Conservation (phyloP, 2,888 invertebrate species). For the Eulithis testata region DNA sequence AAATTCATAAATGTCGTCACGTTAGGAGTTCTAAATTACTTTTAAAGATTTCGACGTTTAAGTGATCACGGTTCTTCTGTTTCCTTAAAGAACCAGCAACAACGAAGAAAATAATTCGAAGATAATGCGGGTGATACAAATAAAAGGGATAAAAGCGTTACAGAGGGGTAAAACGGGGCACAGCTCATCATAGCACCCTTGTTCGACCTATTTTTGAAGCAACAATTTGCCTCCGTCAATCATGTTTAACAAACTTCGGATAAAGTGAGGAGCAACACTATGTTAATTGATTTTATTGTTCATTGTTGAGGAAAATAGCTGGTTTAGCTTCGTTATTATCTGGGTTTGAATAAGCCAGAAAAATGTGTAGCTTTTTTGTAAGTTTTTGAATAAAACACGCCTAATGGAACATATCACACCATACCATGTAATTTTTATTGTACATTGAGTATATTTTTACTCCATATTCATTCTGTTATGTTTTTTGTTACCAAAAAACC, state of each 20-base stretch:
- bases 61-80: background rate
- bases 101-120: constrained; percentile 43
- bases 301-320: background rate
- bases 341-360: background rate
- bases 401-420: too few species aligned
- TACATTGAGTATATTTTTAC: too few species aligned
- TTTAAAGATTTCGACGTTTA: too few species aligned
- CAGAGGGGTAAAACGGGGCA: constrained; percentile 7
- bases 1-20: too few species aligned
- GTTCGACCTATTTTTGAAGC: constrained; percentile 35
- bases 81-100: constrained; percentile 18
- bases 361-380: background rate
- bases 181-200: constrained; percentile 28
- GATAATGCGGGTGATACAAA: constrained; percentile 35
- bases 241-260: constrained; percentile 29
- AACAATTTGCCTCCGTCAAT: constrained; percentile 36
- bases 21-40: too few species aligned
- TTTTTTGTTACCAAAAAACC: too few species aligned
- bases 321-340: background rate
- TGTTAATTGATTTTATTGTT: constrained; percentile 25
- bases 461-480: too few species aligned
- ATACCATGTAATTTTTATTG: too few species aligned
- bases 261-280: constrained; percentile 19
- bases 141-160: background rate
- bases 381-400: too few species aligned